Evolutionary conservation across 1,140 invertebrate species (phyloP).

Genomic region (Drosophila pallidifrons): DNA sequence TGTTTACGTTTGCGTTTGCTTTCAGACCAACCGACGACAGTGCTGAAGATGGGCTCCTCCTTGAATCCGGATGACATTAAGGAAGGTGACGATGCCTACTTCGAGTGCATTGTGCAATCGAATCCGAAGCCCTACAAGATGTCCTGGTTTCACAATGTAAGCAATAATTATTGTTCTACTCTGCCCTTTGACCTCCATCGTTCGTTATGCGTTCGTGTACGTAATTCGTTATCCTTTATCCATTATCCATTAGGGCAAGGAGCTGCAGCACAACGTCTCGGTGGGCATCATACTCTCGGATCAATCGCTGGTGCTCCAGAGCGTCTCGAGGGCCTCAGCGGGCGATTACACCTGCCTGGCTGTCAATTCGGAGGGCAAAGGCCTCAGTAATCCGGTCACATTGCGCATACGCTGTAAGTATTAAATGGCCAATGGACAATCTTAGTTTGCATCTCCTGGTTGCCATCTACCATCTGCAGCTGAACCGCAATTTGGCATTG

Average conservation of each 20-base stretch:
- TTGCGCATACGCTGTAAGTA: constrained; percentile 93
- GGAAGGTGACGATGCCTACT: constrained; percentile 93
- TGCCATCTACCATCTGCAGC: neutral
- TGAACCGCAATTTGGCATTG: constrained; percentile 71
- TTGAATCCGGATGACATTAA: constrained; percentile 93
- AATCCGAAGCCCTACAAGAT: constrained; percentile 93
- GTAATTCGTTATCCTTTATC: too few species aligned
- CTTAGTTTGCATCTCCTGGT: constrained; percentile 8
- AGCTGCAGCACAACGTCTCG: constrained; percentile 91
- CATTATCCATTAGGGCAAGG: constrained; percentile 87
- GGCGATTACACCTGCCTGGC: constrained; percentile 94
- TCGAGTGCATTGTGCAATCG: constrained; percentile 91
- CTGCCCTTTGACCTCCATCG: neutral
- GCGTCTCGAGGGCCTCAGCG: constrained; percentile 90
- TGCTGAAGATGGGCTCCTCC: constrained; percentile 91
- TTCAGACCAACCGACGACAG: constrained; percentile 90
- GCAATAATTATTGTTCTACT: constrained; percentile 64
- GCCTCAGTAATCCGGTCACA: constrained; percentile 91
- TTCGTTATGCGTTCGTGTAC: neutral
- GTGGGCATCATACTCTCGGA: constrained; percentile 92
- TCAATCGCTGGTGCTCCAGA: constrained; percentile 92
- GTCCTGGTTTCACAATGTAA: constrained; percentile 94
- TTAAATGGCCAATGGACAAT: constrained; percentile 37
- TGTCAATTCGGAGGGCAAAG: constrained; percentile 92
- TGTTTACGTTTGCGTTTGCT: neutral